Base-by-base conservation (phyloP, 2,113 vertebrate species). In the Syngnathus scovelli region DNA sequence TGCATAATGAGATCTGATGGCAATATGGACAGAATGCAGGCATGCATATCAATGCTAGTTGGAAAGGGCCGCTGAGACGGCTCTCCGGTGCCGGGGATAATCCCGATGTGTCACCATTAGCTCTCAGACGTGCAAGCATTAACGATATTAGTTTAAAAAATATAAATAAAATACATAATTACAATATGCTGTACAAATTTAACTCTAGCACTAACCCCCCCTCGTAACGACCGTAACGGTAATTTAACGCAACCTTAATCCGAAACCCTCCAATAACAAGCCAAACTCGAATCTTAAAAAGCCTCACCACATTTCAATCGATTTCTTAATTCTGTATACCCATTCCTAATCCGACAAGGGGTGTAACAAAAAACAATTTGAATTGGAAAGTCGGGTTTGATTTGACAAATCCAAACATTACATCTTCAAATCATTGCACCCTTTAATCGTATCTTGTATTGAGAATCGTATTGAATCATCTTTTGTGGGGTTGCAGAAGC, bases 1-100 rank as follows among this genome's bases (percentile, higher is more conserved):
- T 84, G 77, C 78, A 77, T 84, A 85, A 86, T 84, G 63, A 78
- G 82, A 76, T 82, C 54, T 70, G 81, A 83, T 83, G 74, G 77
- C 70, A 82, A 71, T 84, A 79, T 82, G 82, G 75, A 79, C 83
- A 76, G 70, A 70, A 82, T 70, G 80, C 81, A 76, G 76, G 64
- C 67, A 0, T 56, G 81, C 77, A 80, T 83, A 81, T 83, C 76
- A 84, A 87, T 86, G 68, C 66, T 37, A 48, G 64, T 74, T 66
- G 64, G 58, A 68, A 75, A 48, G 58, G 61, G 51, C 55, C 55
- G 27, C 55, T 16, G 55, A 58, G 55, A 58, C 27, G 13, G 27
- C 55, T 36, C 55, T 16, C 55, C 55, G 37, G 27, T 36, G 55
- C 33, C 27, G 13, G n/a, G 21, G 52, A n/a, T 41, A 2, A 61